These are phyloP conservation scores for Venustoraphidia nigricollis DNA, from an alignment of 2,888 invertebrate genomes.

Conservation along the genomic window DNA sequence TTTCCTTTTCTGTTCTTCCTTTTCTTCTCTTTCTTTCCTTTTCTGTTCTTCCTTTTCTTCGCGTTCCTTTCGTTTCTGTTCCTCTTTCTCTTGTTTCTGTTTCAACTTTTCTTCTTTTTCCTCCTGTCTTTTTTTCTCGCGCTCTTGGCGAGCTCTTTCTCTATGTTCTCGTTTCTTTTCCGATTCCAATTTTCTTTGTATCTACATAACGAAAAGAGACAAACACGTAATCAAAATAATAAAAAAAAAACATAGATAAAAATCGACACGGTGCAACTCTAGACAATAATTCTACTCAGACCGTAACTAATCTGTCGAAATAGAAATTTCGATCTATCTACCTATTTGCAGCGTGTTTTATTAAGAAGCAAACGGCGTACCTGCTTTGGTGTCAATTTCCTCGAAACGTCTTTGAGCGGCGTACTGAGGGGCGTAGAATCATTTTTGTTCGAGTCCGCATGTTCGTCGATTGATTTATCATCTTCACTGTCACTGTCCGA, in stretches of 20 bases:
- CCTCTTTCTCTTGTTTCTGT: conserved; percentile 33
- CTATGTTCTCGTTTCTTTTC: conserved; percentile 40
- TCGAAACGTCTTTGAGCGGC: conserved; percentile 7
- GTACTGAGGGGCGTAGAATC: conserved; percentile 1
- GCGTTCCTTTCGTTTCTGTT: conserved; percentile 27
- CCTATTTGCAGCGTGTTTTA: not conserved
- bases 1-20: conserved; percentile 33
- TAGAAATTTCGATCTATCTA: conserved; percentile 1
- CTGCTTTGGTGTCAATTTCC: conserved; percentile 26
- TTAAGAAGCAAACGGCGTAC: conserved; percentile 2
- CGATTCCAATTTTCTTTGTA: conserved; percentile 39
- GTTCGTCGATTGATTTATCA: not conserved
- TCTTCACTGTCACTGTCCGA: not conserved
- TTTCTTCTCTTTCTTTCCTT: conserved; percentile 31
- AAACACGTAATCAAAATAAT: conserved; percentile 3
- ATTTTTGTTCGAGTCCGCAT: conserved; percentile 7
- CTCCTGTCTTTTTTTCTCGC: conserved; percentile 24
- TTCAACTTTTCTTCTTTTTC: conserved; percentile 29
- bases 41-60: conserved; percentile 27
- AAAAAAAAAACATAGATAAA: not conserved
- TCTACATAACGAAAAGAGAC: conserved; percentile 19
- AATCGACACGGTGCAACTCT: too few relatives aligned
- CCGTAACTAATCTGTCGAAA: not conserved
- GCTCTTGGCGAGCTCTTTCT: conserved; percentile 34
- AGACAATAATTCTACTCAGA: too few relatives aligned